A percentile compares a stretch with the other conserved stretches of the same genome.
Conservation (phyloP, 2,113 vertebrate species). For the Salvelinus namaycush region DNA sequence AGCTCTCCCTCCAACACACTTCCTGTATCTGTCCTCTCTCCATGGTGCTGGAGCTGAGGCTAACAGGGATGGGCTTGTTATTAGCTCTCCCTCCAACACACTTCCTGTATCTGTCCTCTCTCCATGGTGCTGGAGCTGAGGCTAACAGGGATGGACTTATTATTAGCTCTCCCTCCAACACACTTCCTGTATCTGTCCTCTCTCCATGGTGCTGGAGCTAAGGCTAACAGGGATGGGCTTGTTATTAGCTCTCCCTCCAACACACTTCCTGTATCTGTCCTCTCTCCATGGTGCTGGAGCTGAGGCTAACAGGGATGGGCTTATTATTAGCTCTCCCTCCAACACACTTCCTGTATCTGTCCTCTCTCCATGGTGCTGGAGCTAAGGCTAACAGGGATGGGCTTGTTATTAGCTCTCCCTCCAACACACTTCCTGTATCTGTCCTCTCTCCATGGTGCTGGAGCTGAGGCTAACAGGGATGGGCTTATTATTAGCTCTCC, state of each 20-base stretch:
- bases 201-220: constrained; percentile 28
- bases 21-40: constrained; percentile 23
- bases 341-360: constrained; percentile 1
- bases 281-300: constrained; percentile 27
- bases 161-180: constrained; percentile 11
- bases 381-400: constrained; percentile 39
- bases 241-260: constrained; percentile 25
- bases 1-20: neutral
- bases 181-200: constrained; percentile 10
- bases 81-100: neutral
- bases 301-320: constrained; percentile 40
- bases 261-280: constrained; percentile 5
- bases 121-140: constrained; percentile 32
- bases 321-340: constrained; percentile 30
- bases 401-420: constrained; percentile 33
- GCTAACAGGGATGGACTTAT: constrained; percentile 41
- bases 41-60: constrained; percentile 33
- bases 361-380: constrained; percentile 27
- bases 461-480: constrained; percentile 41
- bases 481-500: constrained; percentile 34
- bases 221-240: constrained; percentile 41
- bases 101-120: constrained; percentile 17
- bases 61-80: constrained; percentile 41
- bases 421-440: neutral
- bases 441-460: constrained; percentile 25